Conservation (phyloP, 2,888 invertebrate genomes). For the Hoplodrina ambigua region DNA sequence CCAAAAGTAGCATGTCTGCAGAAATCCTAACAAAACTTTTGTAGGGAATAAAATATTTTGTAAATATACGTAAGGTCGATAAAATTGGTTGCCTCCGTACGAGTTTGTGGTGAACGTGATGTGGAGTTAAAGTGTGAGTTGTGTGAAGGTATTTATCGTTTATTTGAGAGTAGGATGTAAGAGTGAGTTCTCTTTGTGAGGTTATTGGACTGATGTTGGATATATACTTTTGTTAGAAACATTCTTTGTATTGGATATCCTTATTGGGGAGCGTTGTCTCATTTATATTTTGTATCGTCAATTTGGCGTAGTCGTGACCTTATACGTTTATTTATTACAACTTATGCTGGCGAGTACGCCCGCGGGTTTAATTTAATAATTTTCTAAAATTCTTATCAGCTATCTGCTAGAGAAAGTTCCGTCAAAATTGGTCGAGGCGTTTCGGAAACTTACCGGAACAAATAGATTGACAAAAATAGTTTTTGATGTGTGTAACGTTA, state of each 20-base stretch:
- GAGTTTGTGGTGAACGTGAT: slow-evolving; percentile 61
- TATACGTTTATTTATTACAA: no score
- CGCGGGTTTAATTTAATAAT: no score
- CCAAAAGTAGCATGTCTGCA: slow-evolving; percentile 18
- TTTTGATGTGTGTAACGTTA: no score
- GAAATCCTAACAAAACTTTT: slow-evolving; percentile 71
- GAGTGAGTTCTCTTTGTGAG: slow-evolving; percentile 36
- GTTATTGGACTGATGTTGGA: slow-evolving; percentile 32
- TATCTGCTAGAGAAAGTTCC: no score
- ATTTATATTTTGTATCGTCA: neutral
- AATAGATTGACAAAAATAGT: no score
- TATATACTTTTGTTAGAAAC: slow-evolving; percentile 14
- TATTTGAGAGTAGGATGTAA: slow-evolving; percentile 47
- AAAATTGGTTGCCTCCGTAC: slow-evolving; percentile 55
- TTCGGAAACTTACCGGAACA: no score
- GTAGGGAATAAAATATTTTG: slow-evolving; percentile 66
- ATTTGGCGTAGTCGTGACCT: neutral
- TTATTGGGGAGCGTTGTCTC: neutral
- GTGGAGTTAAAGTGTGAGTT: slow-evolving; percentile 49
- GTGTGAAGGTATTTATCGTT: slow-evolving; percentile 50
- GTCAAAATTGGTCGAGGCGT: no score
- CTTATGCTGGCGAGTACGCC: no score
- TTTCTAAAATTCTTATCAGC: no score
- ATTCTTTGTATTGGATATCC: slow-evolving; percentile 33
- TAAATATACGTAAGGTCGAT: slow-evolving; percentile 66